These are phyloP conservation scores for Harpagifer antarcticus DNA, from an alignment of 2,797 vertebrate species.

Conservation along the genomic window DNA sequence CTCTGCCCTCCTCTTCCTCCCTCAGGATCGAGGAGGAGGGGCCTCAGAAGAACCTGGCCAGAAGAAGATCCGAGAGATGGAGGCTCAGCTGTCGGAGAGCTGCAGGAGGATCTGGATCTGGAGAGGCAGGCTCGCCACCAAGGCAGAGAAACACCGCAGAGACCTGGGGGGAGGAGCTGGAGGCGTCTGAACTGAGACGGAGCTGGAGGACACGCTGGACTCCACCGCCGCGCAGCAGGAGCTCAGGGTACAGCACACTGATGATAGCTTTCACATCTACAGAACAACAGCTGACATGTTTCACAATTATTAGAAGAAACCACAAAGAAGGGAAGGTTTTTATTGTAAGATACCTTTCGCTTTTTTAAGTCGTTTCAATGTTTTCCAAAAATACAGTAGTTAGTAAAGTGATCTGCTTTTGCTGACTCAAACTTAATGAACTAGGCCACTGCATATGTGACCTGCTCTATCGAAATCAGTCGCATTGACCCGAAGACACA, in stretches of 20 bases:
- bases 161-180: slow-evolving; percentile 98
- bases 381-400: too few species aligned
- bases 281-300: too few species aligned
- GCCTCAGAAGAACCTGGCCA: slow-evolving; percentile 95
- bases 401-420: too few species aligned
- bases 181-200: slow-evolving; percentile 97
- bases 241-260: slow-evolving; percentile 85
- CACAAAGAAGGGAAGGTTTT: too few species aligned
- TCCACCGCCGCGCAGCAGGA: slow-evolving; percentile 97
- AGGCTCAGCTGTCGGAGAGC: slow-evolving; percentile 95
- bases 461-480: too few species aligned
- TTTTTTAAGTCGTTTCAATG: too few species aligned
- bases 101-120: slow-evolving; percentile 97
- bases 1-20: background rate
- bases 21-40: slow-evolving; percentile 96
- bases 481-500: too few species aligned
- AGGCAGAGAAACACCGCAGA: slow-evolving; percentile 96
- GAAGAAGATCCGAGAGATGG: slow-evolving; percentile 97
- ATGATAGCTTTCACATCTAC: too few species aligned
- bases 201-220: slow-evolving; percentile 96
- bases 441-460: too few species aligned
- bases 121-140: slow-evolving; percentile 89
- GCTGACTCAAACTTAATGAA: too few species aligned
- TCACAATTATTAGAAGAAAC: too few species aligned
- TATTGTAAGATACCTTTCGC: too few species aligned